Evolutionary conservation across 2,797 vertebrate genomes (phyloP), one percentile per base, ranked within the genome.

Genomic region (Pangasius macronema): DNA sequence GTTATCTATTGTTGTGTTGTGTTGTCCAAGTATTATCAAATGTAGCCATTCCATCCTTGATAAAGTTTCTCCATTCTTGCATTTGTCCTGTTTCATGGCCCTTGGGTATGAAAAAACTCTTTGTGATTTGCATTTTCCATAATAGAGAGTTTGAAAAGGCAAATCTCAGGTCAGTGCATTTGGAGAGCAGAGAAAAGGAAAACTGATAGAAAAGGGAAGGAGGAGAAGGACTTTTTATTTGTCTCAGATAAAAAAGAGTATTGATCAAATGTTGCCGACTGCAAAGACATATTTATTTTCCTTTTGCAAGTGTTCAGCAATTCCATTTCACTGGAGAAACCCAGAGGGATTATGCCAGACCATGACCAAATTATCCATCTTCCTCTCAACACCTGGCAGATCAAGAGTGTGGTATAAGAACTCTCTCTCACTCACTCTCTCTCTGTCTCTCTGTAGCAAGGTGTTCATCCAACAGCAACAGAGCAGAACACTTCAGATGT

Each of bases 331-430:
- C 55, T 55, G 70, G 80, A 83, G 81, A 67, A 65, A 72, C 51
- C 67, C 11, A 5, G 30, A 42, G 33, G 36, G 55, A 61, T 46
- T 49, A 59, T 42, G 33, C 61, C 61, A 84, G 73, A 79, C 82
- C 86, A 68, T 87, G 86, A 79, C 82, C 59, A 70, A 79, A 87
- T 84, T 87, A 90, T 90, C 90, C 88, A 81, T 87, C 86, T 51
- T 79, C 72, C 82, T 79, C 73, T 57, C 61, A 77, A 57, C 81
- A 77, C 53, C 33, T 75, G 80, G 81, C 81, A 87, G 57, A 87
- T 83, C 72, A 87, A 10, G 68, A 46, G 33, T 33, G 59, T 27
- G 36, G 39, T 46, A 3, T 20, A 24, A 70, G n/a, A 72, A 70
- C 63, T 65, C 63, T 33, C 63, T 67, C 63, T 67, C n/a, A 13